Base-by-base conservation (phyloP, 1,140 invertebrate species). In the Andricus grossulariae region DNA sequence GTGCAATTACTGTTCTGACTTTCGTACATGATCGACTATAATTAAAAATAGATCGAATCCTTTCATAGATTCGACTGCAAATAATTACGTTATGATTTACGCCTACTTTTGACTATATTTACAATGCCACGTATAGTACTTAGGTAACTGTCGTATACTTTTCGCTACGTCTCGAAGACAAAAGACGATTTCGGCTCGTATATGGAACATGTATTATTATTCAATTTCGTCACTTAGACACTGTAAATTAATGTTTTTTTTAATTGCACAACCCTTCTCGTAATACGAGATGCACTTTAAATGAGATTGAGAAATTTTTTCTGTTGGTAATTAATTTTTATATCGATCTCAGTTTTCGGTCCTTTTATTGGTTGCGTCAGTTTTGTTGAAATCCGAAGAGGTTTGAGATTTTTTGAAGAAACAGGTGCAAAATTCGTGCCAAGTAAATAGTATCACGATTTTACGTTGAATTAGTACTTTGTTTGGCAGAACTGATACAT, bases 141-240 rank as follows among this genome's bases (percentile, higher is more conserved):
- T 89, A 89, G 83, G 85, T 89, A 89, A 86, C 87, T 88, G 84
- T 90, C 89, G 89, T 90, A 90, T 90, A 90, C 89, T 85, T 86
- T 84, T 89, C 78, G 83, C 84, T 86, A 85, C 79, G 80, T 81
- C 79, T 83, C 81, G 75, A 78, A 77, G 73, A 81, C 49, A 77
- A 84, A 81, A 82, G 6, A 57, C 51, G 54, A 49, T 78, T 83
- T 81, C 80, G 80, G 78, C 78, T 83, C 73, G 50, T 49, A 13
- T 78, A 57, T 66, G 45, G 54, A 72, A 50, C 39, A 74, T 49
- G 66, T 72, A 73, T 55, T 8, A 45, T 60, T 82, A 83, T 82
- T 80, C 78, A 81, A 82, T 79, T 79, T 82, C 80, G 78, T 80
- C 78, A 73, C 80, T 81, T 76, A 81, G 50, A 72, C n/a, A 50